phyloP scores from a whole-genome alignment of 2,113 vertebrate genomes.

The Colossoma macropomum region DNA sequence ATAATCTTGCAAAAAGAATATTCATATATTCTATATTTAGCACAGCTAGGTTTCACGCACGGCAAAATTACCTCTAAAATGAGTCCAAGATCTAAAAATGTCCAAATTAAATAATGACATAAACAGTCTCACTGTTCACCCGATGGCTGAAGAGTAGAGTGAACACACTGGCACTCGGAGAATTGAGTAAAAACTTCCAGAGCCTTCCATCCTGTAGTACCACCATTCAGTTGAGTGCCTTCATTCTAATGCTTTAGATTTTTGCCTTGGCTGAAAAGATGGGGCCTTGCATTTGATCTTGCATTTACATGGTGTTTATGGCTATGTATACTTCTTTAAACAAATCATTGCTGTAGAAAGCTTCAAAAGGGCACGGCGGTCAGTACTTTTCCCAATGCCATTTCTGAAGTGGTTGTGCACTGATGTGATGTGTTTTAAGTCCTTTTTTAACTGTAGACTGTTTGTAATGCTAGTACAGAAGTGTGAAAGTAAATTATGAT shows the following conservation, averaged over 20 bases:
- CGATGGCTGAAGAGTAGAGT: neutral
- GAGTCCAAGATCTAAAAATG: conserved; percentile 12
- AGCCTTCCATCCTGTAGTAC: neutral
- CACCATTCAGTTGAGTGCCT: neutral
- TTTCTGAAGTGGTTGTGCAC: neutral
- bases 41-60: conserved; percentile 70
- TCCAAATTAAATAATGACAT: conserved; percentile 2
- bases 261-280: conserved; percentile 7
- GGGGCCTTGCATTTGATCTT: neutral
- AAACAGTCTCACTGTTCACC: neutral
- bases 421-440: neutral
- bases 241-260: neutral
- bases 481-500: neutral
- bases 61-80: conserved; percentile 58
- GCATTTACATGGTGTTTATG: conserved; percentile 16
- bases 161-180: neutral
- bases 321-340: neutral
- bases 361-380: neutral
- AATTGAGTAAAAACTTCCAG: neutral
- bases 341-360: neutral
- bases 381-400: neutral
- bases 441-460: neutral
- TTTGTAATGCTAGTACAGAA: neutral
- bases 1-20: conserved; percentile 73
- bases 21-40: conserved; percentile 58